Percentiles rank a stretch among this genome's conserved stretches.
Evolutionary conservation across 2,888 invertebrate genomes (phyloP).

Genomic region (Andrena bicolor): DNA sequence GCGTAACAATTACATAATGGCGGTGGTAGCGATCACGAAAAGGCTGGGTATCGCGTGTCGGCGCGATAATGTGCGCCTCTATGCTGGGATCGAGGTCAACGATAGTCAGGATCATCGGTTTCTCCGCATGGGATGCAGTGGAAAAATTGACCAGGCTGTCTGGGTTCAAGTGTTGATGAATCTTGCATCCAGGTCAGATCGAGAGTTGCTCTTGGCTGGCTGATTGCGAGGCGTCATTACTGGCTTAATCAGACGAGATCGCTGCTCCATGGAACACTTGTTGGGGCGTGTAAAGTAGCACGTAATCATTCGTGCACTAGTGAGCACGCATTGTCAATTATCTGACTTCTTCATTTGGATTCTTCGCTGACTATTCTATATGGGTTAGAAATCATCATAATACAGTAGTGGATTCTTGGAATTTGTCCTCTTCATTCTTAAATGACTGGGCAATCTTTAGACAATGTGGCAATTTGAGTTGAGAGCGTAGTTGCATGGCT

Average conservation of each 20-base stretch:
- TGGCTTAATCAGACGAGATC: neutral
- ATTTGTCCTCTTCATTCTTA: too few relatives aligned
- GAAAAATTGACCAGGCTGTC: constrained; percentile 34
- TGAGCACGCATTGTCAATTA: neutral
- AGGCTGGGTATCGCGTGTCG: constrained; percentile 25
- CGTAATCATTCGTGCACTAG: neutral
- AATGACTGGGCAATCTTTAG: too few relatives aligned
- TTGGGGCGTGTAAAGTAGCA: neutral
- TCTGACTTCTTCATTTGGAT: neutral
- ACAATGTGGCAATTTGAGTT: too few relatives aligned
- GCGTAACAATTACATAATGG: constrained; percentile 38
- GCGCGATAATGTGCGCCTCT: constrained; percentile 35
- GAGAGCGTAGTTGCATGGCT: too few relatives aligned
- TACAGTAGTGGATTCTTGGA: too few relatives aligned
- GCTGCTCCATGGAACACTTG: neutral
- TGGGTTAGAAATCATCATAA: too few relatives aligned
- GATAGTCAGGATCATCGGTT: constrained; percentile 52
- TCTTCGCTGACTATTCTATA: too few relatives aligned
- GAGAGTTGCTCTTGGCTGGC: neutral
- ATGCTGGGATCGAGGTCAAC: constrained; percentile 52
- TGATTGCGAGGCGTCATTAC: neutral
- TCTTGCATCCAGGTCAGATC: constrained; percentile 69
- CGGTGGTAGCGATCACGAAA: constrained; percentile 17
- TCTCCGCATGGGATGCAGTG: constrained; percentile 32
- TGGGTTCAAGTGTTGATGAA: constrained; percentile 47